Base-by-base conservation (phyloP, 2,888 invertebrate species). In the Agrotis segetum region DNA sequence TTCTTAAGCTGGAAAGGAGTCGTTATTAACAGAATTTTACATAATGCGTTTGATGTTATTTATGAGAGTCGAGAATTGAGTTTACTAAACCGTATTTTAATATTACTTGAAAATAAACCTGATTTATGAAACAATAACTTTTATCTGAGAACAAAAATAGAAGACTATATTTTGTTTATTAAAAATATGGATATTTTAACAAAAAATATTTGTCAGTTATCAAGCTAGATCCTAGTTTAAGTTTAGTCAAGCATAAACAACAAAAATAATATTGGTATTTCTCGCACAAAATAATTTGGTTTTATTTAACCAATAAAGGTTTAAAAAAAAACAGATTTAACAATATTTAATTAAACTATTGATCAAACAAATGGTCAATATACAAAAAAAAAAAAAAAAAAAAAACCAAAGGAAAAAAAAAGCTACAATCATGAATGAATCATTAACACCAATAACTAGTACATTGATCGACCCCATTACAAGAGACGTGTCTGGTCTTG, bases 391-490 rank as follows among this genome's bases (percentile, higher is more conserved):
- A 1, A 11, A 40, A 40, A 1, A 6, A 55, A 74, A 63, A 24
- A 11, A 17, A 2, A 19, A 3, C 24, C 46, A 5, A 17, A 44
- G 40, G 34, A 76, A 46, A 19, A 24, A 13, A 76, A 58, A 58
- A 40, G 13, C 1, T 13, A 7, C 6, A 24, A 34, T 58, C 24
- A 40, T 40, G 13, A 53, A 73, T 77, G 50, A 77, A 47, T 59
- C 70, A 69, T 46, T 1, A 59, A 53, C 59, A 34, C 49, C n/a
- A 47, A 44, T 72, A 56, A 67, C 17, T 77, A 71, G 78, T 58
- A 60, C 78, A 78, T 75, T 83, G 72, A 62, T 74, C 71, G 85
- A 81, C 84, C 84, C 62, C 53, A 76, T 73, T 82, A 60, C 11
- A 16, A 24, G 71, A 85, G 84, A 76, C 76, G 17, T 56, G 85